Evolutionary conservation across 1,140 invertebrate genomes (phyloP).

Genomic region (Megalopta genalis): DNA sequence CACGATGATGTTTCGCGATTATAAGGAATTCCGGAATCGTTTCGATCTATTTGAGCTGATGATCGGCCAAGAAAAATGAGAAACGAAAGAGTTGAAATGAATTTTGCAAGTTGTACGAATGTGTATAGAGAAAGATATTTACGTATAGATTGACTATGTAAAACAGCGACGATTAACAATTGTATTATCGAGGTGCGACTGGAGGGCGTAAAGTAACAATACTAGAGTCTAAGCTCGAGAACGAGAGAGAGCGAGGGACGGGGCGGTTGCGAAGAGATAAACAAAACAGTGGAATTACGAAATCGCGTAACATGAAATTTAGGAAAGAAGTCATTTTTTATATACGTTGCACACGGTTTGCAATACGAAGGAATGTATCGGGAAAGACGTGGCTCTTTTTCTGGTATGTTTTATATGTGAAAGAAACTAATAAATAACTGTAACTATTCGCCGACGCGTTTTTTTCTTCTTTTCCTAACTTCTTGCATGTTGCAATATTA

Average conservation of each 20-base stretch:
- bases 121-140: slow-evolving; percentile 64
- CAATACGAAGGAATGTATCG: slow-evolving; percentile 41
- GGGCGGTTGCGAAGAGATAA: neutral
- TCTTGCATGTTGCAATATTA: neutral
- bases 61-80: neutral
- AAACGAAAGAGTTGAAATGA: neutral
- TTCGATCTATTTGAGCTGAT: neutral
- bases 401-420: slow-evolving; percentile 61
- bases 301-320: slow-evolving; percentile 40
- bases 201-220: slow-evolving; percentile 8
- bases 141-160: slow-evolving; percentile 48
- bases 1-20: slow-evolving; percentile 1
- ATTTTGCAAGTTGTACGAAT: slow-evolving; percentile 46
- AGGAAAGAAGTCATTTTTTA: slow-evolving; percentile 59
- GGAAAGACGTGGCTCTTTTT: slow-evolving; percentile 33
- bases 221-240: slow-evolving; percentile 24
- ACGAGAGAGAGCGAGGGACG: neutral
- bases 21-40: neutral
- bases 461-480: neutral
- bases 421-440: slow-evolving; percentile 55
- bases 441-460: slow-evolving; percentile 49
- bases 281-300: neutral
- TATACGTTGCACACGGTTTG: slow-evolving; percentile 51
- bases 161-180: slow-evolving; percentile 45
- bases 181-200: slow-evolving; percentile 39